Evolutionary conservation across 2,888 invertebrate genomes (phyloP).

Genomic region (Athalia circularis): DNA sequence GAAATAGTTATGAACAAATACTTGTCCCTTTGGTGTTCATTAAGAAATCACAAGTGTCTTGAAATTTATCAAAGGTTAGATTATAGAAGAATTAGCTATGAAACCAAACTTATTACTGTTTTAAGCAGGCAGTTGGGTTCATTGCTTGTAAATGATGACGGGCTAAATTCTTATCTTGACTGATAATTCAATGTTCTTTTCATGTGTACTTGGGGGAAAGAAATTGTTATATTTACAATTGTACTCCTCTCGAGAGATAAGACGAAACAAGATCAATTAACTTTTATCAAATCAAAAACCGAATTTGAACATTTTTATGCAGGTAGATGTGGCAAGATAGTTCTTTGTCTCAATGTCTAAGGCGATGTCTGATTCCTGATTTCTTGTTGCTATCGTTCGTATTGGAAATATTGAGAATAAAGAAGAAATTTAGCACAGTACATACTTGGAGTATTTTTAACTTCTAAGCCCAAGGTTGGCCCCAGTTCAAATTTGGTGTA

Average conservation of each 20-base stretch:
- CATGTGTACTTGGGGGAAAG: no score
- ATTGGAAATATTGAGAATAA: conserved; percentile 40
- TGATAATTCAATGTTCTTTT: no score
- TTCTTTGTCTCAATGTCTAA: not conserved
- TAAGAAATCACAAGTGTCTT: no score
- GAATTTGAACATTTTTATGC: not conserved
- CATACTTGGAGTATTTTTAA: conserved; percentile 36
- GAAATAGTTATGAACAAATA: not conserved
- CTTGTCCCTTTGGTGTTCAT: not conserved
- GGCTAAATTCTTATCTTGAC: no score
- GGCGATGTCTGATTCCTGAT: not conserved
- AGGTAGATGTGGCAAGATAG: not conserved
- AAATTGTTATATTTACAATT: not conserved
- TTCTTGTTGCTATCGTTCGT: not conserved
- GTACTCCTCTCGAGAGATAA: not conserved
- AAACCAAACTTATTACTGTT: no score
- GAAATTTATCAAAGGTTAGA: no score
- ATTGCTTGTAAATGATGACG: no score
- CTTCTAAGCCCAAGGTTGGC: conserved; percentile 37
- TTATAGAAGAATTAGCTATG: no score
- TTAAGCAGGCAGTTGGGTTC: no score
- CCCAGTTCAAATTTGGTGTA: conserved; percentile 35
- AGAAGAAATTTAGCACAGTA: conserved; percentile 34
- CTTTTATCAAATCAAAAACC: not conserved
- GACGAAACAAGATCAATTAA: not conserved